phyloP scores from a whole-genome alignment of 2,113 vertebrate species.

The Zapornia atra region DNA sequence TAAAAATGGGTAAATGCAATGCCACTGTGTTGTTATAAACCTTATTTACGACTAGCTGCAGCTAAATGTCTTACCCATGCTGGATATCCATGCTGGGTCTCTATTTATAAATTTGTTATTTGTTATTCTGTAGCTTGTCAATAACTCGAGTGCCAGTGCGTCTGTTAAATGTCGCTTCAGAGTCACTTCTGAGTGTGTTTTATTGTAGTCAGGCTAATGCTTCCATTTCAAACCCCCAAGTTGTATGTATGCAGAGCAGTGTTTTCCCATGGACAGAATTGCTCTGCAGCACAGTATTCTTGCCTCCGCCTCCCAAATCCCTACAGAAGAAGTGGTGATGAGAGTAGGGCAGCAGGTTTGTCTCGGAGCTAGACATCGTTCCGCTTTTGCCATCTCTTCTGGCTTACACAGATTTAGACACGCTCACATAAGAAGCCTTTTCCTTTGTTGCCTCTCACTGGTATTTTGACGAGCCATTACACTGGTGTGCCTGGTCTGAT shows the following conservation, averaged over 20 bases:
- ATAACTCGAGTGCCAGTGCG: not conserved
- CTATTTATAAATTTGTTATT: slow-evolving; percentile 61
- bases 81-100: not conserved
- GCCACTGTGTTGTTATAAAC: not conserved
- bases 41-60: slow-evolving; percentile 16
- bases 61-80: slow-evolving; percentile 12
- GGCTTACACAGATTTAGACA: not conserved
- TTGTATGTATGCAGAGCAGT: not conserved
- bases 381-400: not conserved
- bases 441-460: not conserved
- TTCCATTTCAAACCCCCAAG: not conserved
- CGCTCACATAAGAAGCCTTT: not conserved
- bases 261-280: not conserved
- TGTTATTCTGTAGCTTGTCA: slow-evolving; percentile 44
- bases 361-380: not conserved
- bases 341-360: not conserved
- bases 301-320: not conserved
- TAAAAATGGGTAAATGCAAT: not conserved
- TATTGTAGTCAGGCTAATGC: not conserved
- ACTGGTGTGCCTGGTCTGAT: not conserved
- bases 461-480: fast-evolving
- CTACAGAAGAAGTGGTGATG: not conserved
- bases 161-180: slow-evolving; percentile 45
- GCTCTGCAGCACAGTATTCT: not conserved
- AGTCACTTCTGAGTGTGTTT: not conserved